A percentile compares a stretch with the other conserved stretches of the same genome.
Conservation (phyloP, 2,888 invertebrate genomes). For the Tetragonisca angustula region DNA sequence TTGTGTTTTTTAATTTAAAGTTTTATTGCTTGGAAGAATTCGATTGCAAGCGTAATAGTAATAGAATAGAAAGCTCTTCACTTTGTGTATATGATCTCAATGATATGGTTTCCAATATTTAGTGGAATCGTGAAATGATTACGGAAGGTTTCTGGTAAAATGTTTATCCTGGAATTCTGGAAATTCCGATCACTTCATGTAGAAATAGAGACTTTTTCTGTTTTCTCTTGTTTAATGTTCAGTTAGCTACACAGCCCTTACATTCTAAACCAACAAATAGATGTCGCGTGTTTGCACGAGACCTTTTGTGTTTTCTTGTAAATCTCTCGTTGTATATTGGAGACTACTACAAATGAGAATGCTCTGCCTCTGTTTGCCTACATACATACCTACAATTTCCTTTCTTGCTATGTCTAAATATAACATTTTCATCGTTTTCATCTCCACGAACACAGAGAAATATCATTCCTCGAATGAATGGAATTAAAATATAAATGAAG, state of each 20-base stretch:
- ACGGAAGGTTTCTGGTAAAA: background rate
- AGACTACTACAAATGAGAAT: slow-evolving; percentile 44
- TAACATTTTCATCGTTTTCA: no score
- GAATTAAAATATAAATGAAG: background rate
- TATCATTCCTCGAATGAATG: background rate
- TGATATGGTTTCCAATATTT: background rate
- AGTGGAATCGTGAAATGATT: background rate
- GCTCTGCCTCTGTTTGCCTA: slow-evolving; percentile 20
- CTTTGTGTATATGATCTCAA: no score
- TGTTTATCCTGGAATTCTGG: slow-evolving; percentile 23
- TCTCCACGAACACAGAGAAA: background rate
- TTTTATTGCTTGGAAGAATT: background rate
- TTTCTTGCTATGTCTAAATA: background rate
- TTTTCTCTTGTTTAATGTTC: slow-evolving; percentile 66
- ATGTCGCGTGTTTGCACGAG: slow-evolving; percentile 76
- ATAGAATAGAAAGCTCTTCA: no score
- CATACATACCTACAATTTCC: background rate
- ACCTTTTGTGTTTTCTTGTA: slow-evolving; percentile 73
- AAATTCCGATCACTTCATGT: slow-evolving; percentile 46
- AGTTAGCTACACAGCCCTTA: slow-evolving; percentile 73
- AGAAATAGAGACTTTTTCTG: slow-evolving; percentile 37
- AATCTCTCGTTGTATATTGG: slow-evolving; percentile 61
- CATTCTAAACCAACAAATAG: slow-evolving; percentile 71
- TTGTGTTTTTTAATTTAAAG: background rate
- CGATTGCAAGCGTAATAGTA: no score